These are phyloP conservation scores for Tetrapedia diversipes DNA, from an alignment of 2,888 invertebrate species.

Conservation along the genomic window DNA sequence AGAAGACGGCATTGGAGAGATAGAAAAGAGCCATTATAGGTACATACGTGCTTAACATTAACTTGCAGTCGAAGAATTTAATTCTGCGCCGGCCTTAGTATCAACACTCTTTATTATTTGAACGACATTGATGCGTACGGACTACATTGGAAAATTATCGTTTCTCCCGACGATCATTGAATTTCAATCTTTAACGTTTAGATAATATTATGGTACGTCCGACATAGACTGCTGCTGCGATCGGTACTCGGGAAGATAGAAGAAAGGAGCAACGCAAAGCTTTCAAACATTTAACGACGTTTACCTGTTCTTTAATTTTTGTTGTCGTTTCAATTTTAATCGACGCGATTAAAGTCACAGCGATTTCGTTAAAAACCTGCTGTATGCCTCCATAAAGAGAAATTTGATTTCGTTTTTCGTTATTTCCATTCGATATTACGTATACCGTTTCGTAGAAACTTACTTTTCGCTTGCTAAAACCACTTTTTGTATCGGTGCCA, in stretches of 20 bases:
- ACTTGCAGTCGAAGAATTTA: too few relatives aligned
- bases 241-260: neutral
- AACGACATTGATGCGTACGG: neutral
- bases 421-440: neutral
- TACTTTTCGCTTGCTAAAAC: neutral
- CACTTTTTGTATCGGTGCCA: slow-evolving; percentile 35
- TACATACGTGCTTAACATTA: too few relatives aligned
- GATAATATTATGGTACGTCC: neutral
- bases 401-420: neutral
- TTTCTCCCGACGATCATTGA: too few relatives aligned
- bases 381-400: neutral
- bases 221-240: too few relatives aligned
- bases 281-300: too few relatives aligned
- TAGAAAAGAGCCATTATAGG: too few relatives aligned
- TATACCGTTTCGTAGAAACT: neutral
- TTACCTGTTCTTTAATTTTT: too few relatives aligned
- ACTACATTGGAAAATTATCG: neutral
- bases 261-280: too few relatives aligned
- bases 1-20: too few relatives aligned
- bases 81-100: neutral
- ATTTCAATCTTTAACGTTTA: neutral
- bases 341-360: too few relatives aligned
- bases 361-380: neutral
- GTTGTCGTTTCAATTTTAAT: too few relatives aligned
- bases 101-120: neutral